Percentiles rank a stretch among this genome's conserved stretches.
phyloP scores from a whole-genome alignment of 2,113 vertebrate species.

The Pycnonotus jocosus region DNA sequence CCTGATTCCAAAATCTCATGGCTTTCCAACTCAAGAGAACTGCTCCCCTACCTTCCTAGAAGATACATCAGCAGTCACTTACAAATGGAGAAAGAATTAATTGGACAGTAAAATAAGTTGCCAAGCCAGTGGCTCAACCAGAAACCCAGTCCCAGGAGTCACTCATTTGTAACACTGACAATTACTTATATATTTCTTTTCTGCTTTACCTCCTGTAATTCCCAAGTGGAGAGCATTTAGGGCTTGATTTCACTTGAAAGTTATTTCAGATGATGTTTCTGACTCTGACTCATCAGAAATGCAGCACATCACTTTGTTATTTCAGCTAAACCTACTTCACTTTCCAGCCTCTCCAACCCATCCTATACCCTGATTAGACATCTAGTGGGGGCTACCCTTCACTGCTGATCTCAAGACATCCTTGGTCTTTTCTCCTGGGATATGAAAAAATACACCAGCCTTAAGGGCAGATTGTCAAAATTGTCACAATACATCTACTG shows the following conservation, averaged over 20 bases:
- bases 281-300: background rate
- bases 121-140: background rate
- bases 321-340: background rate
- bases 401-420: background rate
- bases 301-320: background rate
- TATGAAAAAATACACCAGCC: background rate
- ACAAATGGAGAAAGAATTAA: background rate
- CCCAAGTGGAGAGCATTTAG: background rate
- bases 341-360: background rate
- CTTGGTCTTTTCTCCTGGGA: background rate
- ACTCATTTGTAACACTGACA: background rate
- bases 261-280: background rate
- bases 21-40: background rate
- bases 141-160: background rate
- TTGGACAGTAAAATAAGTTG: background rate
- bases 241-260: background rate
- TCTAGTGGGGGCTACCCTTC: background rate
- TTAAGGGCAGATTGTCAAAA: background rate
- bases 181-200: background rate
- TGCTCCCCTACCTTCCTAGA: background rate
- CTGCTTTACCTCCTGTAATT: background rate
- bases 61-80: background rate
- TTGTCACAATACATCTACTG: background rate
- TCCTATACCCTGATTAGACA: background rate
- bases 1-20: background rate